Percentiles rank a stretch among this genome's conserved stretches.
Evolutionary conservation across 2,797 vertebrate species (phyloP).

Genomic region (Smutsia gigantea): DNA sequence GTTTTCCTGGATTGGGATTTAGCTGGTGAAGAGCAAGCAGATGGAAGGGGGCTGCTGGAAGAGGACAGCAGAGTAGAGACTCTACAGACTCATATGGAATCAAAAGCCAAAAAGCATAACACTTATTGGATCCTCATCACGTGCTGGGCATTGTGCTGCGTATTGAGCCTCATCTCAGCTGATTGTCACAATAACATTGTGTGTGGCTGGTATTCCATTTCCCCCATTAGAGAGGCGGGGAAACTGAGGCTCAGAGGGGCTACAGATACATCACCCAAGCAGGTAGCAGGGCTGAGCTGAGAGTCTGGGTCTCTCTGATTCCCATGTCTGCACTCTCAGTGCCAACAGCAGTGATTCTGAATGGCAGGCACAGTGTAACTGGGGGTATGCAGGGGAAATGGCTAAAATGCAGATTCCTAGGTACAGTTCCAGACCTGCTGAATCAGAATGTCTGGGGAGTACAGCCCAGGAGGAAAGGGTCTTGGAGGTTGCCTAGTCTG

Average conservation of each 20-base stretch:
- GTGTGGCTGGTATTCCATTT: not conserved
- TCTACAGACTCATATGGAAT: not conserved
- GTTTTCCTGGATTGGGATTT: not conserved
- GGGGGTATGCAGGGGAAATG: not conserved
- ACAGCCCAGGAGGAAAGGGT: not conserved
- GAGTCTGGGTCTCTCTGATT: not conserved
- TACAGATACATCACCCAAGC: not conserved
- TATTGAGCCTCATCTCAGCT: not conserved
- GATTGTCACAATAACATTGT: not conserved
- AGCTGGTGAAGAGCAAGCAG: conserved; percentile 19
- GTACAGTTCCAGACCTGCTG: not conserved
- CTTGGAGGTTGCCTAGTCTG: not conserved
- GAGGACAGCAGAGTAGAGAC: not conserved
- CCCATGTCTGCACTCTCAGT: not conserved
- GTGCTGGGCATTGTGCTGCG: rapidly evolving
- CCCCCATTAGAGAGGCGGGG: not conserved
- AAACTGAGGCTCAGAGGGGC: not conserved
- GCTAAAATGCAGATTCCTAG: not conserved
- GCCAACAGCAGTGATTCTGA: not conserved
- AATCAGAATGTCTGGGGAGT: not conserved
- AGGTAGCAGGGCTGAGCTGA: not conserved
- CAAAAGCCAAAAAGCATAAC: rapidly evolving
- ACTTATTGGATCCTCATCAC: not conserved
- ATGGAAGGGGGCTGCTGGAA: not conserved
- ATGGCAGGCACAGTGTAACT: not conserved